Evolutionary conservation across 2,113 vertebrate genomes (phyloP).

Genomic region (Grallaria varia): DNA sequence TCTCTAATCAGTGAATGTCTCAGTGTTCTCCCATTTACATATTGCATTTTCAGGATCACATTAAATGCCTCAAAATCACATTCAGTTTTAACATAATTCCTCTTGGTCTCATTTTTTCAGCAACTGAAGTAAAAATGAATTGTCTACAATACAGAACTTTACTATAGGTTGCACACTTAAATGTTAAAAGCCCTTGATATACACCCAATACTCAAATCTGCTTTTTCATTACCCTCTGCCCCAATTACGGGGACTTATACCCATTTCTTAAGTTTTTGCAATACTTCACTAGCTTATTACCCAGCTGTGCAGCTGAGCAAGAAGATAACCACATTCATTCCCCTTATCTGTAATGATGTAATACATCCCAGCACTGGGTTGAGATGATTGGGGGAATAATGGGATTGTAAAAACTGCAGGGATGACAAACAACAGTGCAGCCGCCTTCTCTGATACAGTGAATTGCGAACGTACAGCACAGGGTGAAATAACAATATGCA

Average conservation of each 20-base stretch:
- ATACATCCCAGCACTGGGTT: slow-evolving; percentile 80
- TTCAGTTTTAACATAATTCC: not conserved
- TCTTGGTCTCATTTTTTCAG: not conserved
- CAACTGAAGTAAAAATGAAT: not conserved
- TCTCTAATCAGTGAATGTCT: slow-evolving; percentile 24
- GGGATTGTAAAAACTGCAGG: slow-evolving; percentile 77
- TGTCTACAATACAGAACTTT: not conserved
- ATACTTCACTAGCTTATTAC: slow-evolving; percentile 77
- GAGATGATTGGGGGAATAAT: slow-evolving; percentile 81
- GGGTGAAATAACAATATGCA: slow-evolving; percentile 22
- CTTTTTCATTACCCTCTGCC: slow-evolving; percentile 77
- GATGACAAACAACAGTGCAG: slow-evolving; percentile 76
- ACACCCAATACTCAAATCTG: slow-evolving; percentile 81
- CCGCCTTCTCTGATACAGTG: slow-evolving; percentile 12
- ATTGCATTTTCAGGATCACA: slow-evolving; percentile 4
- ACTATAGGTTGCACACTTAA: slow-evolving; percentile 47
- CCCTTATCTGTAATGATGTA: slow-evolving; percentile 91
- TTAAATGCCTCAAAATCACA: not conserved
- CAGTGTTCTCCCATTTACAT: slow-evolving; percentile 40
- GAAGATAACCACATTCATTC: slow-evolving; percentile 89
- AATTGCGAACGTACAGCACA: not conserved
- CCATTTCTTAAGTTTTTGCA: slow-evolving; percentile 80
- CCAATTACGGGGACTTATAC: slow-evolving; percentile 79
- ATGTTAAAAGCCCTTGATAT: slow-evolving; percentile 67
- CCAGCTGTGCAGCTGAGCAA: slow-evolving; percentile 80